These are phyloP conservation scores for Myiopsitta monachus DNA, from an alignment of 2,113 vertebrate genomes.

Conservation along the genomic window DNA sequence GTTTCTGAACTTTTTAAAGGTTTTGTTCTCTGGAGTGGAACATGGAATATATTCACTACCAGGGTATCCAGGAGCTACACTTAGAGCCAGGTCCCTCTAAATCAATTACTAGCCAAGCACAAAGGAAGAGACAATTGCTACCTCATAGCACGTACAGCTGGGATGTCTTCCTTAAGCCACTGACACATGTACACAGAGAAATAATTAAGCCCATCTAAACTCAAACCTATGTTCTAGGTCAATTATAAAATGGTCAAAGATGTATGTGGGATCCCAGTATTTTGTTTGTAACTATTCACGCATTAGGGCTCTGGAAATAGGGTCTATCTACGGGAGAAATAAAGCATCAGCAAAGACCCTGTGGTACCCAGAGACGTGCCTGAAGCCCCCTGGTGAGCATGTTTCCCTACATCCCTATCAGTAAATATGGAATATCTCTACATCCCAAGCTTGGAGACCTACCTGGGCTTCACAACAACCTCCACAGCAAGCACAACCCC, in stretches of 20 bases:
- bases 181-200: not conserved
- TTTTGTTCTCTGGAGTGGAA: not conserved
- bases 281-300: not conserved
- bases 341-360: not conserved
- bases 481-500: not conserved
- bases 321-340: not conserved
- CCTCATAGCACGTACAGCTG: not conserved
- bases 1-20: not conserved
- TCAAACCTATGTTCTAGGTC: not conserved
- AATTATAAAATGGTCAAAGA: not conserved
- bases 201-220: not conserved
- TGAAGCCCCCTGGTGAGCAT: not conserved
- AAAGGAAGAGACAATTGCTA: not conserved
- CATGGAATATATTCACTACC: not conserved
- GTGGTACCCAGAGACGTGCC: not conserved
- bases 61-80: not conserved
- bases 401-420: not conserved
- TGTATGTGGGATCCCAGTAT: not conserved
- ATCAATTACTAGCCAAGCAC: not conserved
- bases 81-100: not conserved
- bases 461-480: not conserved
- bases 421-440: not conserved
- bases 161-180: not conserved
- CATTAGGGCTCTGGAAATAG: not conserved
- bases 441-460: not conserved